These are phyloP conservation scores for Rutpela maculata DNA, from an alignment of 2,888 invertebrate genomes.

Conservation along the genomic window DNA sequence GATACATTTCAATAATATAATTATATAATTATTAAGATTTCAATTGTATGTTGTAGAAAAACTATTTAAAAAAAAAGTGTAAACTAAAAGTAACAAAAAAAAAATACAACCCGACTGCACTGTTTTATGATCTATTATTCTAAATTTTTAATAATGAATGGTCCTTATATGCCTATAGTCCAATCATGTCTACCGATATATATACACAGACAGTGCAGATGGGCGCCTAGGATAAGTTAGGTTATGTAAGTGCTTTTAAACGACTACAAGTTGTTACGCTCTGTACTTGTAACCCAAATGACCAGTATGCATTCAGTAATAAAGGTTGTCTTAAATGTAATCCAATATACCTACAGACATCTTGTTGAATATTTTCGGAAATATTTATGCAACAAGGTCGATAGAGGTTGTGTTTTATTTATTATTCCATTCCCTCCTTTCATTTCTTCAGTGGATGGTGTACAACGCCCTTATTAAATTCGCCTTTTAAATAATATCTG, in stretches of 20 bases:
- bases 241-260: constrained; percentile 75
- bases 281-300: constrained; percentile 76
- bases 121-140: constrained; percentile 66
- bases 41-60: constrained; percentile 72
- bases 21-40: constrained; percentile 66
- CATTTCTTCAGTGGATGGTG: neutral
- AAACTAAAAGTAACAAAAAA: constrained; percentile 60
- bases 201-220: constrained; percentile 66
- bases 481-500: too few relatives aligned
- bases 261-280: constrained; percentile 74
- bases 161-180: constrained; percentile 61
- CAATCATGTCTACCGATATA: constrained; percentile 58
- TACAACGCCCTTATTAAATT: too few relatives aligned
- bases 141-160: constrained; percentile 63
- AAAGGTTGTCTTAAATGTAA: constrained; percentile 77
- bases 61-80: constrained; percentile 65
- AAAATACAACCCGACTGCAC: constrained; percentile 67
- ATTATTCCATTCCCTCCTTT: neutral
- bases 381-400: neutral
- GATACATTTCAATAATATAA: constrained; percentile 71
- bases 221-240: constrained; percentile 70
- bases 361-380: constrained; percentile 2
- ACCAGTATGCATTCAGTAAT: constrained; percentile 78
- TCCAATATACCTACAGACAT: neutral
- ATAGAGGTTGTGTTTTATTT: constrained; percentile 19